Base-by-base conservation (phyloP, 2,797 vertebrate species). In the Protosalanx chinensis region DNA sequence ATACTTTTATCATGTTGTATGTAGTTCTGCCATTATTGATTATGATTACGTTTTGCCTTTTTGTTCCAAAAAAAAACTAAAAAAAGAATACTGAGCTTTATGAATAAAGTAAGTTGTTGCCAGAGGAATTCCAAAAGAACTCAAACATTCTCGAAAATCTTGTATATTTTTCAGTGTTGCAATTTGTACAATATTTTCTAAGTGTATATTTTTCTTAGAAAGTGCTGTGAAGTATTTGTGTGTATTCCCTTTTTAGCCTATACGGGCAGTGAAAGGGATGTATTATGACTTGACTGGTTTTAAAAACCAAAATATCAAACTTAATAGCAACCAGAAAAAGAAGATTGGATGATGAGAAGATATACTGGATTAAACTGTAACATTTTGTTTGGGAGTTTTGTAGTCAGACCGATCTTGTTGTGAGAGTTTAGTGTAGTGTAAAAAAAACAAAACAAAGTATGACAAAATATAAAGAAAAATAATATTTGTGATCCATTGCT, bases 361-460 rank as follows among this genome's bases (percentile, higher is more conserved):
- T 91, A 92, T 90, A 91, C 90, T 91, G 90, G 90, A 79, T 79
- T 77, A 64, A 78, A 76, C 76, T 64, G 70, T 71, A 67, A 81
- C 70, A 90, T 90, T 94, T 95, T 95, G 92, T n/a, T 95, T 92
- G 92, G 92, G 89, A 92, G 94, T 95, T 95, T 95, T 95, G 94
- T 95, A 95, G 93, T 92, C 94, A 91, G 92, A 94, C 92, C 63
- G 74, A 94, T 93, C 93, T 94, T 93, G 93, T 95, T 92, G 84
- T 93, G 94, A 91, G 94, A 95, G 93, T 95, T 90, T 93, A 94
- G 95, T 96, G 93, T 91, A 88, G 94, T 95, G 94, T 90, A 94
- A 94, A 94, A 93, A 41, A 46, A 46, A 46, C 41, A 46, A 46
- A 91, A 92, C 90, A 93, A 93, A 92, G 92, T 82, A 80, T 75